Percentiles rank a stretch among this genome's conserved stretches.
These are phyloP conservation scores for Salminus brasiliensis DNA, from an alignment of 2,113 vertebrate species.

Conservation along the genomic window DNA sequence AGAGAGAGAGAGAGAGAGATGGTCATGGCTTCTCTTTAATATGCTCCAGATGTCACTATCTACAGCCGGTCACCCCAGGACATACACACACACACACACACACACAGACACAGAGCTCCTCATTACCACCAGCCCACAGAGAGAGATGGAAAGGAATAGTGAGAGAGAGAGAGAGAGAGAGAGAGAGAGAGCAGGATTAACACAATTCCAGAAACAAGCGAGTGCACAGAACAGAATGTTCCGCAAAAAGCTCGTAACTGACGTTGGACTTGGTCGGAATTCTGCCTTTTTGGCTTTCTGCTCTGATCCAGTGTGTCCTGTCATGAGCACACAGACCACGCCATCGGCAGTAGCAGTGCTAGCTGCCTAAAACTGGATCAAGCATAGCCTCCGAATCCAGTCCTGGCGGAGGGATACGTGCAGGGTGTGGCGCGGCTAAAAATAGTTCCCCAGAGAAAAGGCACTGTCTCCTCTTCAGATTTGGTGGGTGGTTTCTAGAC, in stretches of 20 bases:
- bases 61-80: conserved; percentile 54
- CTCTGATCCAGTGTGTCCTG: too few relatives aligned
- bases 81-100: not conserved
- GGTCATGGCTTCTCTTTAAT: conserved; percentile 59
- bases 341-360: too few relatives aligned
- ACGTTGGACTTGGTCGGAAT: too few relatives aligned
- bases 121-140: conserved; percentile 67
- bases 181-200: conserved; percentile 66
- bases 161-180: conserved; percentile 58
- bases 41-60: conserved; percentile 70
- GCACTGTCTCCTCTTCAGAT: too few relatives aligned
- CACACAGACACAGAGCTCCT: conserved; percentile 31
- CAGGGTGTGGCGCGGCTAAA: too few relatives aligned
- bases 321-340: too few relatives aligned
- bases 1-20: conserved; percentile 1
- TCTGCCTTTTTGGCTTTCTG: too few relatives aligned
- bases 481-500: too few relatives aligned
- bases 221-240: conserved; percentile 64
- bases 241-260: conserved; percentile 55
- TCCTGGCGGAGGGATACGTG: too few relatives aligned
- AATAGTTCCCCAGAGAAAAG: too few relatives aligned
- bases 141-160: conserved; percentile 43
- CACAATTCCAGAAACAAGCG: conserved; percentile 71
- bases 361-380: too few relatives aligned
- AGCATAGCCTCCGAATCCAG: too few relatives aligned